These are phyloP conservation scores for Coreoperca whiteheadi DNA, from an alignment of 2,113 vertebrate genomes.

Conservation along the genomic window DNA sequence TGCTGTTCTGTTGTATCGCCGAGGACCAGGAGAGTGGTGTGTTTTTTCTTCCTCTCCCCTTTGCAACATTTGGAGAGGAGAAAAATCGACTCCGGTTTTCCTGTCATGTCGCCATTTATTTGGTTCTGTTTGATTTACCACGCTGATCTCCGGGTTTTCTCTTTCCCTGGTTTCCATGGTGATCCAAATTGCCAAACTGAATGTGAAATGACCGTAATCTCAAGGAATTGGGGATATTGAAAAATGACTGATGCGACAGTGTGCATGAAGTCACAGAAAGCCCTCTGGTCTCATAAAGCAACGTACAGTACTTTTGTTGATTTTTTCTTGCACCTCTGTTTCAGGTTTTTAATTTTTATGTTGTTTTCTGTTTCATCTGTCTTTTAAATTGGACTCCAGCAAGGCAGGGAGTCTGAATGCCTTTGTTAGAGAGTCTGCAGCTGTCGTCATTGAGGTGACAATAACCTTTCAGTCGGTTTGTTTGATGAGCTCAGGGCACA, in stretches of 20 bases:
- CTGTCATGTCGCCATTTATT: constrained; percentile 33
- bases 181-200: constrained; percentile 37
- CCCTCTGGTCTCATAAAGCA: constrained; percentile 1
- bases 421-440: constrained; percentile 18
- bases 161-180: constrained; percentile 60
- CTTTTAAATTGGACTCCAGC: constrained; percentile 18
- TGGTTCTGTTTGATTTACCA: constrained; percentile 66
- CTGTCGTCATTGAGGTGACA: constrained; percentile 14
- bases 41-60: background rate
- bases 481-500: constrained; percentile 43
- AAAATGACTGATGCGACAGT: constrained; percentile 64
- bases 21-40: background rate
- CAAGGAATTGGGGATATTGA: constrained; percentile 54
- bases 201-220: constrained; percentile 38
- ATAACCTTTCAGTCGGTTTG: constrained; percentile 45
- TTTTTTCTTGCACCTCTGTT: background rate
- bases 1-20: background rate
- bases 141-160: background rate
- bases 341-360: background rate
- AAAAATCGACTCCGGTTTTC: background rate
- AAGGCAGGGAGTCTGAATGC: background rate
- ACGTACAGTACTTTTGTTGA: background rate
- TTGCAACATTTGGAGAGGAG: constrained; percentile 4
- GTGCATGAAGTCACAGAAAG: constrained; percentile 17
- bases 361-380: background rate